A percentile compares a stretch with the other conserved stretches of the same genome.
Conservation (phyloP, 1,140 invertebrate species). For the Eriocheir sinensis region DNA sequence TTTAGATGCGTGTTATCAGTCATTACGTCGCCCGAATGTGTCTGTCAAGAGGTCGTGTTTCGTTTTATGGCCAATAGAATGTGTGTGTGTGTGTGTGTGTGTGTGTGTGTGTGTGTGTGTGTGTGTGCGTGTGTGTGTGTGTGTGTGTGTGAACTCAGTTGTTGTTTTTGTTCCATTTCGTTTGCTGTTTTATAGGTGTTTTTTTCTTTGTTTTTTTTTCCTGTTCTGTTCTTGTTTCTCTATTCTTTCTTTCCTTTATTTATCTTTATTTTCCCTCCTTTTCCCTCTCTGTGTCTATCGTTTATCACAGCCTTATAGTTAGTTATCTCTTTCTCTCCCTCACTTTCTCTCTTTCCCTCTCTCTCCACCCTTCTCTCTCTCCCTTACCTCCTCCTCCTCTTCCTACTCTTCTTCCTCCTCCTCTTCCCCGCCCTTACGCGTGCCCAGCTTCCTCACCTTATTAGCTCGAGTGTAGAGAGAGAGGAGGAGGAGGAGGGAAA, state of each 20-base stretch:
- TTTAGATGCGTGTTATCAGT: constrained; percentile 2
- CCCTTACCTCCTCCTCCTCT: not conserved
- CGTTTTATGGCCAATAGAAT: not conserved
- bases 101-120: not conserved
- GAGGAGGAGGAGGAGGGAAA: constrained; percentile 10
- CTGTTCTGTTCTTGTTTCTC: constrained; percentile 27
- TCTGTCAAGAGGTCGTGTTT: not conserved
- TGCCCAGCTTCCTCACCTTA: constrained; percentile 61
- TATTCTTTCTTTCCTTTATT: not conserved
- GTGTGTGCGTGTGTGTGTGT: not conserved
- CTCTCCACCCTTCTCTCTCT: not conserved
- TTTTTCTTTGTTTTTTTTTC: not conserved
- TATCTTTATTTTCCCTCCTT: not conserved
- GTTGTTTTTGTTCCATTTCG: not conserved
- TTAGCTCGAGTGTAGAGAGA: constrained; percentile 69
- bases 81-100: not conserved
- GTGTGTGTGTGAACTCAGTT: not conserved
- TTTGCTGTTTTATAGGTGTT: not conserved
- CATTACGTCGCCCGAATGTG: not conserved
- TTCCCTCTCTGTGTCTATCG: not conserved
- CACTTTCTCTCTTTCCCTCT: not conserved
- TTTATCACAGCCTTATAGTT: no score
- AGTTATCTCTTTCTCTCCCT: not conserved
- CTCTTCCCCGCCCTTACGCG: not conserved
- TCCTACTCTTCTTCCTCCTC: not conserved